Evolutionary conservation across 2,888 invertebrate species (phyloP).

Genomic region (Drosophila tripunctata): DNA sequence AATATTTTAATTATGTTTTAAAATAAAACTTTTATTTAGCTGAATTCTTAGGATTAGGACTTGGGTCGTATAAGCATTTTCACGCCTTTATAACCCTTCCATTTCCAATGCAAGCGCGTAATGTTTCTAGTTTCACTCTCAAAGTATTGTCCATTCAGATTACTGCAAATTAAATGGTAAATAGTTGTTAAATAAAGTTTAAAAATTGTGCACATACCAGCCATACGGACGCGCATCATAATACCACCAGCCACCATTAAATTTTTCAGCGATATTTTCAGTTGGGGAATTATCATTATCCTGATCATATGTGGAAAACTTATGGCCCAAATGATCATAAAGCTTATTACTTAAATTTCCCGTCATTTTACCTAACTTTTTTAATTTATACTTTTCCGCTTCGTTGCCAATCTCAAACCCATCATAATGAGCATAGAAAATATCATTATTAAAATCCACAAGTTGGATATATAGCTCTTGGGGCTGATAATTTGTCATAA

Average conservation of each 20-base stretch:
- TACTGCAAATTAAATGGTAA: background rate
- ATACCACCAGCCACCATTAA: constrained; percentile 15
- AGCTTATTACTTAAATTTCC: background rate
- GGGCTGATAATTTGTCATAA: background rate
- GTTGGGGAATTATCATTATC: constrained; percentile 1
- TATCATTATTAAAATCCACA: background rate
- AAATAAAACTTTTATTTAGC: too few species aligned
- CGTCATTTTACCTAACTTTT: background rate
- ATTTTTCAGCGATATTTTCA: background rate
- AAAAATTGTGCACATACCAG: background rate
- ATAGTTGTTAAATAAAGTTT: background rate
- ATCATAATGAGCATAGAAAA: background rate
- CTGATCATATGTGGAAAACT: constrained; percentile 5
- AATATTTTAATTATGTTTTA: background rate
- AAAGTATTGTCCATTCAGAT: background rate
- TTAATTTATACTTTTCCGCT: background rate
- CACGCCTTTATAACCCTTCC: background rate
- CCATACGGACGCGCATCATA: background rate
- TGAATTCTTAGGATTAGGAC: too few species aligned
- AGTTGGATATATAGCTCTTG: constrained; percentile 18
- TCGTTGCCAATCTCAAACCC: constrained; percentile 8
- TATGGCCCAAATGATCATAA: background rate
- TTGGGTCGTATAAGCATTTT: constrained; percentile 7
- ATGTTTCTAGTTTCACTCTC: background rate
- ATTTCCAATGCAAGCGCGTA: background rate